phyloP scores from a whole-genome alignment of 2,888 invertebrate genomes.

The Sturmia bella region DNA sequence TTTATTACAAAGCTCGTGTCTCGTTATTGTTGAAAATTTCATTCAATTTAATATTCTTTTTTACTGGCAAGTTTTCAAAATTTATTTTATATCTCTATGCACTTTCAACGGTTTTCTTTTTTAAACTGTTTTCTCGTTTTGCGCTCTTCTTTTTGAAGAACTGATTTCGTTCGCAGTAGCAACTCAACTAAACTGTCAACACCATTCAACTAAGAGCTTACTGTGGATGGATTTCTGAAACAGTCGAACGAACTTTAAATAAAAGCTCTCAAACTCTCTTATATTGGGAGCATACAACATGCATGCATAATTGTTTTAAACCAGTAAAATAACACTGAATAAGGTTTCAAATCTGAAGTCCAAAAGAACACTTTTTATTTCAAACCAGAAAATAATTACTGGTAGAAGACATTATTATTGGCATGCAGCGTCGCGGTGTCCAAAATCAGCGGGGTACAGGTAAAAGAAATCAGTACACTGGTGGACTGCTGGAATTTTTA shows the following conservation, averaged over 20 bases:
- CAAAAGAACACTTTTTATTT: slow-evolving; percentile 24
- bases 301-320: background rate
- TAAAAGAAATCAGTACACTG: no score
- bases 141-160: slow-evolving; percentile 46
- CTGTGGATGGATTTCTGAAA: background rate
- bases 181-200: slow-evolving; percentile 54
- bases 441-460: no score
- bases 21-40: slow-evolving; percentile 22
- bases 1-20: slow-evolving; percentile 22
- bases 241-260: background rate
- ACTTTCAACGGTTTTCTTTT: slow-evolving; percentile 58
- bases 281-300: background rate
- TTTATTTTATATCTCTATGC: slow-evolving; percentile 15
- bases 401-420: no score
- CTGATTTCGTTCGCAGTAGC: slow-evolving; percentile 47
- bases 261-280: slow-evolving; percentile 41
- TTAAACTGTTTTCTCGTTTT: slow-evolving; percentile 15
- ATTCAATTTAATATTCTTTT: slow-evolving; percentile 13
- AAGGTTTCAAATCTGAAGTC: slow-evolving; percentile 24
- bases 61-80: slow-evolving; percentile 60
- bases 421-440: no score
- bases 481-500: no score
- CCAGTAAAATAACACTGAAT: background rate
- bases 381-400: background rate
- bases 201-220: slow-evolving; percentile 23